Base-by-base conservation (phyloP, 2,888 invertebrate genomes). In the Epistrophella euchroma region DNA sequence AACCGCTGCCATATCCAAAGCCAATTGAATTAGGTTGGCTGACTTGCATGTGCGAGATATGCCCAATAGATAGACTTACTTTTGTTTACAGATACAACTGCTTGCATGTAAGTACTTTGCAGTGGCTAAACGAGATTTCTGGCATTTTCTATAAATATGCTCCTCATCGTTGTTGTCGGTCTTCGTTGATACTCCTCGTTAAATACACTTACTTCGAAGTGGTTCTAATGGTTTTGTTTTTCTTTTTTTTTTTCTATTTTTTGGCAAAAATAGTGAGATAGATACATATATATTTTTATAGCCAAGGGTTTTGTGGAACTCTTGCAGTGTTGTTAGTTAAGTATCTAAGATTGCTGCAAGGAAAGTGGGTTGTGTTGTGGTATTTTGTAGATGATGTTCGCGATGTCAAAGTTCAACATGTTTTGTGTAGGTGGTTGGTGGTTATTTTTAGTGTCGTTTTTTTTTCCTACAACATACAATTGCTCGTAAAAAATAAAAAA, bases 1-100 rank as follows among this genome's bases (percentile, higher is more conserved):
- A 22, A 60, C 40, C 22, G 19, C 40, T 15, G 40, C 60, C 40
- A 60, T 60, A 62, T 25, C 43, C 25, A n/a, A 19, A 45, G 47
- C 85, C 86, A 86, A 86, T 86, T 82, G 86, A 86, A 86, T 86
- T 86, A 82, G 86, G 86, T 86, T 86, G 82, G 62, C 76, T 86
- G 82, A 56, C 76, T 86, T 86, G 75, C 82, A 82, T 82, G 82
- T 74, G 86, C 86, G 74, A 86, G 86, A 86, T 86, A 86, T 86
- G 81, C 74, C 77, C 82, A 74, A 74, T 74, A 86, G 86, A 86
- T 86, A 86, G 81, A 86, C 86, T 77, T 56, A 86, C 86, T 86
- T 86, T 86, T 86, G 86, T 86, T 86, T 77, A 82, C 81, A 86
- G 78, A 86, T 82, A 77, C 86, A 86, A 86, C 82, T 77, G 72